Evolutionary conservation across 2,888 invertebrate genomes (phyloP), one percentile per base, ranked within the genome.

Genomic region (Mythimna loreyi): DNA sequence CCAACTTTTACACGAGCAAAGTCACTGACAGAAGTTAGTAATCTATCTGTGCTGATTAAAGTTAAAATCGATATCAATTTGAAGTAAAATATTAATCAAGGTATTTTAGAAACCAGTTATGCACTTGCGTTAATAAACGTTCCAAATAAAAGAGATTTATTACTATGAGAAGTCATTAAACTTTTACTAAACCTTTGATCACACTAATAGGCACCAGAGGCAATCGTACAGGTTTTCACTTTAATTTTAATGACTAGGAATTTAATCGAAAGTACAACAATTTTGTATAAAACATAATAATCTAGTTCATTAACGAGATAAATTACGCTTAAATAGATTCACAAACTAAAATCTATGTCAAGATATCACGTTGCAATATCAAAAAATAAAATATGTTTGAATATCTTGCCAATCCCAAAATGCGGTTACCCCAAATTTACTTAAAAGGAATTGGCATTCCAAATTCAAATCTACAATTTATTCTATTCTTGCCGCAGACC

Each of bases 381-480:
- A 16, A 21, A 36, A 59, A 72, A 33, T 21, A 21, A 59, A 43
- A 25, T n/a, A 33, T 50, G 16, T 45, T 40, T 49, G 28, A 58
- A 30, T 16, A 64, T 67, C 55, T 83, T 79, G 72, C 82, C 68
- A 79, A 73, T 69, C 65, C 49, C 6, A 50, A 69, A 72, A 79
- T 74, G 0, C 56, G 43, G 75, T 84, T 81, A 66, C 61, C 78
- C 83, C 33, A 70, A 75, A 67, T 82, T 53, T 50, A 63, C 62
- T 70, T 56, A 72, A 74, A 81, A 84, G 65, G 50, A 82, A 69
- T 72, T 68, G 61, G 72, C 80, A 85, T 89, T 89, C 84, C 68
- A 80, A 86, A 89, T 88, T 88, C 68, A 82, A 91, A 89, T 85
- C 53, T 67, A 60, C 53, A 72, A 80, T 80, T 78, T 65, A 81